Evolutionary conservation across 2,888 invertebrate genomes (phyloP).

Genomic region (Drosophila antonietae): DNA sequence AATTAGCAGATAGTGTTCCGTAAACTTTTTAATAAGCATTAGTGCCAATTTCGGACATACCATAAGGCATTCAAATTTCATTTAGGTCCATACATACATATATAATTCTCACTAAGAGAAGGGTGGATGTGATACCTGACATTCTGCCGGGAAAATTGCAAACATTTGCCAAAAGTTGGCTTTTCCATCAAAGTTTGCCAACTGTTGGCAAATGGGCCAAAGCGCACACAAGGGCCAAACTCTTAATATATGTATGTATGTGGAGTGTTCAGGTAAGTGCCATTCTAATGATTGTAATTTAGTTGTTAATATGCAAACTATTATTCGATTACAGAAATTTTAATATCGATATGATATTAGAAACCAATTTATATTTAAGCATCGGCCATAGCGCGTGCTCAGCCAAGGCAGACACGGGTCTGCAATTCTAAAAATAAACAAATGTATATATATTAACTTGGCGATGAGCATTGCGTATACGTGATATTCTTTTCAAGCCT

Average conservation of each 20-base stretch:
- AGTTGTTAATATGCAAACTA: neutral
- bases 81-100: constrained; percentile 26
- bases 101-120: neutral
- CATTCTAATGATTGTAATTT: constrained; percentile 5
- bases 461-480: constrained; percentile 61
- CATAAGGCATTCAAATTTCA: constrained; percentile 34
- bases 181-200: constrained; percentile 45
- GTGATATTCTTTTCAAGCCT: constrained; percentile 49
- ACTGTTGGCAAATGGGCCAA: constrained; percentile 21
- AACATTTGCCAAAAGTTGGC: constrained; percentile 68
- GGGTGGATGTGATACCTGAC: constrained; percentile 51
- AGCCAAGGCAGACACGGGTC: constrained; percentile 24
- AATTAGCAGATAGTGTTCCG: constrained; percentile 35
- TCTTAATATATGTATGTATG: neutral
- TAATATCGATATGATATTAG: neutral
- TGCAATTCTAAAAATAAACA: constrained; percentile 55
- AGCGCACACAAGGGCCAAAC: neutral
- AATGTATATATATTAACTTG: constrained; percentile 43
- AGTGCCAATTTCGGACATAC: constrained; percentile 40
- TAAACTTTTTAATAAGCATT: constrained; percentile 71
- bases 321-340: neutral
- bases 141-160: constrained; percentile 44
- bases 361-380: constrained; percentile 31
- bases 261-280: constrained; percentile 18
- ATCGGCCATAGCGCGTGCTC: constrained; percentile 30